A percentile compares a stretch with the other conserved stretches of the same genome.
These are phyloP conservation scores for Chelonoidis abingdonii DNA, from an alignment of 2,113 vertebrate genomes.

Conservation along the genomic window DNA sequence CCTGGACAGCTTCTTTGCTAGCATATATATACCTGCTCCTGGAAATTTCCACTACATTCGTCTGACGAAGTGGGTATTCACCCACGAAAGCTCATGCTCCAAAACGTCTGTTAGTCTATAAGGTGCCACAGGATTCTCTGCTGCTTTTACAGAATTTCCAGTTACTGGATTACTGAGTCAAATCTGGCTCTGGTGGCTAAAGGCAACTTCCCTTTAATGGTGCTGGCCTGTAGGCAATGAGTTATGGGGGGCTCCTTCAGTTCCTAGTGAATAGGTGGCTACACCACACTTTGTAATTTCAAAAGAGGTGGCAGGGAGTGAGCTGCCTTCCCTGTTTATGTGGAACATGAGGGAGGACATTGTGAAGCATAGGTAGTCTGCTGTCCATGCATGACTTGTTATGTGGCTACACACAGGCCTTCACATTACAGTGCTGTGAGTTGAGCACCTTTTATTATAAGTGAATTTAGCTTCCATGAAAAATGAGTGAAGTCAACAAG, in stretches of 20 bases:
- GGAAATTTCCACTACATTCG: no score
- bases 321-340: background rate
- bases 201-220: accelerated
- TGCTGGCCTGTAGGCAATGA: accelerated
- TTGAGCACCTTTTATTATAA: background rate
- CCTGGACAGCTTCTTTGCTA: background rate
- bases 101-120: no score
- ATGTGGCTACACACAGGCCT: background rate
- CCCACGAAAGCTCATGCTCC: no score
- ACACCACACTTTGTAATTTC: background rate
- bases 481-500: constrained; percentile 19
- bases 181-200: background rate
- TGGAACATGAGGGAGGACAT: accelerated
- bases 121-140: no score
- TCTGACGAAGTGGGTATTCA: no score
- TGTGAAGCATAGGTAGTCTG: background rate
- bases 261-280: background rate
- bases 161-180: background rate
- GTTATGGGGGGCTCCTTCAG: background rate
- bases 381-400: background rate
- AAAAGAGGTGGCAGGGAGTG: background rate
- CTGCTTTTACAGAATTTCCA: background rate
- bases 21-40: no score
- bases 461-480: constrained; percentile 5
- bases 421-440: background rate